A percentile compares a stretch with the other conserved stretches of the same genome.
phyloP scores from a whole-genome alignment of 1,140 invertebrate genomes.

The Gyrodactylus bullatarudis region DNA sequence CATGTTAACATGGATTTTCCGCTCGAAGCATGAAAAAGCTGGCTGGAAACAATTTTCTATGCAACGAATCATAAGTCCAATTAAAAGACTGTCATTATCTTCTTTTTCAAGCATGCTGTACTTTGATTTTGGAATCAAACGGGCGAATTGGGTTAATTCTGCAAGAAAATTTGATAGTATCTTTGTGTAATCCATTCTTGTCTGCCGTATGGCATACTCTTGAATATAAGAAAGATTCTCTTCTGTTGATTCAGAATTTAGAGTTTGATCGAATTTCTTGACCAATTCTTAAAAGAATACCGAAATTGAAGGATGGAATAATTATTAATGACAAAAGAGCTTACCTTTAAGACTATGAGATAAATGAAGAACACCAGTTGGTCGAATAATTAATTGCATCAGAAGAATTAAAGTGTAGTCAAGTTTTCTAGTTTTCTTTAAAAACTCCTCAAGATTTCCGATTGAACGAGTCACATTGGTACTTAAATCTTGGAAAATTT shows the following conservation, averaged over 20 bases:
- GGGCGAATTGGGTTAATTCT: background rate
- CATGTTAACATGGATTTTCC: background rate
- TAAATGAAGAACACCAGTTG: background rate
- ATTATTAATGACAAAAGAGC: background rate
- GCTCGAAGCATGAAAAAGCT: background rate
- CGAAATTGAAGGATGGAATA: background rate
- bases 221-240: background rate
- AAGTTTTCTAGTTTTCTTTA: too few species aligned
- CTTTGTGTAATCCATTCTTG: background rate
- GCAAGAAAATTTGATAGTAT: background rate
- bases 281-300: background rate
- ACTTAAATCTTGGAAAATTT: background rate
- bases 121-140: background rate
- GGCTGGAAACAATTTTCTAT: background rate
- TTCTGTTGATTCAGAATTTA: background rate
- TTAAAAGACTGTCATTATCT: background rate
- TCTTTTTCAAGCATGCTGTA: background rate
- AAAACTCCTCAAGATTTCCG: too few species aligned
- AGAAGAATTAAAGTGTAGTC: background rate
- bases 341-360: background rate
- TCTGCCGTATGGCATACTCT: background rate
- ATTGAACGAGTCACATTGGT: background rate
- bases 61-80: background rate
- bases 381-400: background rate
- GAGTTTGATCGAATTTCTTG: too few species aligned